Evolutionary conservation across 1,140 invertebrate genomes (phyloP), one percentile per base, ranked within the genome.

Genomic region (Uloborus diversus): DNA sequence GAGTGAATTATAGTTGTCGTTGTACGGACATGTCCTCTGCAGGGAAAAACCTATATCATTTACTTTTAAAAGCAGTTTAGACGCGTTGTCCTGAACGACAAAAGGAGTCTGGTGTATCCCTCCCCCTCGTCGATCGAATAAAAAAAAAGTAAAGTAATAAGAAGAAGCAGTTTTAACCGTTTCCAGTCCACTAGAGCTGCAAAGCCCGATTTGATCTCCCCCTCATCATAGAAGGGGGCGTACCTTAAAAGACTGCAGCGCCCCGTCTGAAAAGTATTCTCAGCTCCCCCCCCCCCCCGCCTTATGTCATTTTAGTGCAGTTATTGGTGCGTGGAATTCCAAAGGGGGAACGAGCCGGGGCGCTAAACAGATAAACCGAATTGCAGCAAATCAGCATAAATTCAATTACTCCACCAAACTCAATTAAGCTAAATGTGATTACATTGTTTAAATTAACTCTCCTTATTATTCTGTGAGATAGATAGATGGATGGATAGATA

Each of bases 371-470:
- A 79, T 79, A 79, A 79, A 79, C 76, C 53, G 56, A 79, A 79
- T 61, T 79, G 76, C 76, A 79, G 76, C 64, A 79, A 79, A 79
- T 79, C 76, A 79, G 76, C 76, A 79, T 79, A 79, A 79, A 79
- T 79, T 79, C 76, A 79, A 79, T 79, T 79, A 79, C 76, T 49
- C 65, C 65, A 79, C 64, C 65, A 79, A 79, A 79, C 76, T 79
- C 76, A 79, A 79, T 79, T 79, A 79, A 79, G 76, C 76, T 79
- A 79, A 79, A 79, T 79, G 76, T 79, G 76, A 79, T 79, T 79
- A 79, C 76, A 79, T 79, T 79, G 76, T 79, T 79, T 79, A 79
- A 79, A 79, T 79, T 79, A 79, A 79, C 76, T 79, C 76, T 69
- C 76, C 76, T 79, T 79, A 79, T 79, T 79, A 79, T 79, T 79